These are phyloP conservation scores for Drosophila saltans DNA, from an alignment of 1,140 invertebrate species.

Conservation along the genomic window DNA sequence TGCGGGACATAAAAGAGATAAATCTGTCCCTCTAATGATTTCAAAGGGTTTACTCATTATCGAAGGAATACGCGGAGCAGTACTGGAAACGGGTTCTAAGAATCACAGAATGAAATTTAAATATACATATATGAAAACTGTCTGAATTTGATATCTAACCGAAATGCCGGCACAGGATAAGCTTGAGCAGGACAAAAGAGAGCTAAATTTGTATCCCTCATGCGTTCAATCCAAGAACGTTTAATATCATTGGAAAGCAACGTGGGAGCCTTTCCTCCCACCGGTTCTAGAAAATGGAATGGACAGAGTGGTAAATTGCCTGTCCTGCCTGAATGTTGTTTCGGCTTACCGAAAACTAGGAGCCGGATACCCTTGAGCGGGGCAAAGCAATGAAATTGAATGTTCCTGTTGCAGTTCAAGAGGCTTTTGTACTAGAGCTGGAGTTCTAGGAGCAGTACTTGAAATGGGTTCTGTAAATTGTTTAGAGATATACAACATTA, in stretches of 20 bases:
- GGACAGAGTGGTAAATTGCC: not conserved
- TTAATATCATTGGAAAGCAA: constrained; percentile 86
- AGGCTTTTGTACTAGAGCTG: constrained; percentile 60
- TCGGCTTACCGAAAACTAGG: constrained; percentile 82
- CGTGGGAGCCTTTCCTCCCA: constrained; percentile 88
- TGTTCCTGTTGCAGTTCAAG: constrained; percentile 61
- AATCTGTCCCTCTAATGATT: constrained; percentile 81
- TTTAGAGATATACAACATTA: constrained; percentile 11
- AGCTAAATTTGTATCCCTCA: constrained; percentile 54
- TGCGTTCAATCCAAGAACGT: constrained; percentile 85
- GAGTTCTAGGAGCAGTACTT: constrained; percentile 84
- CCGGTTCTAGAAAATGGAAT: constrained; percentile 85
- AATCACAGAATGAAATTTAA: constrained; percentile 1
- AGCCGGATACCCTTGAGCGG: constrained; percentile 87
- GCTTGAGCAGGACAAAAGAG: constrained; percentile 87
- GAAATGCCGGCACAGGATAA: constrained; percentile 87
- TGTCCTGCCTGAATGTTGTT: constrained; percentile 50
- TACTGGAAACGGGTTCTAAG: constrained; percentile 83
- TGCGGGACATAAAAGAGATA: constrained; percentile 84
- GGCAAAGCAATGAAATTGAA: constrained; percentile 85
- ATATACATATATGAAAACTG: constrained; percentile 48
- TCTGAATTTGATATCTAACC: constrained; percentile 84
- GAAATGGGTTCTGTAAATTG: constrained; percentile 85
- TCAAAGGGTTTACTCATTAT: constrained; percentile 84
- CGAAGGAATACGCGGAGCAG: constrained; percentile 63